Conservation (phyloP, 2,113 vertebrate genomes). For the Archilochus colubris region DNA sequence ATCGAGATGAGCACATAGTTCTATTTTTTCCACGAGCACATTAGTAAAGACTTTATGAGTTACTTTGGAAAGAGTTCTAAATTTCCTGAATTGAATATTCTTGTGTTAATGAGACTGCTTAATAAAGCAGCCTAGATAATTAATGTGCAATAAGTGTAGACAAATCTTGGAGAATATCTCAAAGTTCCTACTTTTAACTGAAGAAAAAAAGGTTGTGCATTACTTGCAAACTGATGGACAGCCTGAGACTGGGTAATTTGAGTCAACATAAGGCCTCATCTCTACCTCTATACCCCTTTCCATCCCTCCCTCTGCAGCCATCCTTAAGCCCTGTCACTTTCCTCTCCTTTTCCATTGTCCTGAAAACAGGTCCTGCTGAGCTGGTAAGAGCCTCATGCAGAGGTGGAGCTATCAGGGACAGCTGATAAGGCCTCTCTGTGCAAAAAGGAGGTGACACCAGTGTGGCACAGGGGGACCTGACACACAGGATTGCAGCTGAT, state of each 20-base stretch:
- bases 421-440: not conserved
- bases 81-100: not conserved
- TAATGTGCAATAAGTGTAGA: not conserved
- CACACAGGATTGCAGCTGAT: not conserved
- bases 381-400: not conserved
- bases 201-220: not conserved
- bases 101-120: not conserved
- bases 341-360: not conserved
- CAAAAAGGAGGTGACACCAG: not conserved
- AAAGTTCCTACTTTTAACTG: not conserved
- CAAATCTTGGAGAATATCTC: not conserved
- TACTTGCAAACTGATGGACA: not conserved
- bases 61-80: not conserved
- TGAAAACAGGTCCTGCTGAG: not conserved
- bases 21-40: not conserved
- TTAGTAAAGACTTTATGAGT: not conserved
- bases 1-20: not conserved
- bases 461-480: not conserved
- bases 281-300: not conserved
- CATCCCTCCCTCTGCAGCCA: not conserved
- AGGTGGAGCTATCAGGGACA: not conserved
- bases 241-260: not conserved
- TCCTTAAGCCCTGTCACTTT: not conserved
- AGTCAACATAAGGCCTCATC: not conserved
- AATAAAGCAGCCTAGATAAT: not conserved